Evolutionary conservation across 2,888 invertebrate genomes (phyloP).

Genomic region (Drosophila multiciliata): DNA sequence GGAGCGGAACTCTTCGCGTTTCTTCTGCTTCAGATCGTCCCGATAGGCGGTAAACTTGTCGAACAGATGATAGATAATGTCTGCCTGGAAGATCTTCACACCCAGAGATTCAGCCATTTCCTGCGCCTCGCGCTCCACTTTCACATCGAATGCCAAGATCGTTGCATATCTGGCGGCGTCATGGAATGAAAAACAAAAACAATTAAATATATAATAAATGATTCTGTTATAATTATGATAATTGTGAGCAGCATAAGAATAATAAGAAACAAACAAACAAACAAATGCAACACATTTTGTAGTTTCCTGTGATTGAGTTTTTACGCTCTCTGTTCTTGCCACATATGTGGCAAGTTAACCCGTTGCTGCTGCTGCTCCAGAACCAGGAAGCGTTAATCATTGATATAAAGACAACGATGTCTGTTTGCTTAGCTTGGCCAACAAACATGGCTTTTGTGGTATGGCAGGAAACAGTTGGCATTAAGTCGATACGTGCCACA

Average conservation of each 20-base stretch:
- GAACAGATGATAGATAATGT: slow-evolving; percentile 99
- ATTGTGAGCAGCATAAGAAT: slow-evolving; percentile 30
- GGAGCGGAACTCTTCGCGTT: slow-evolving; percentile 97
- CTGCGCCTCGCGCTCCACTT: slow-evolving; percentile 98
- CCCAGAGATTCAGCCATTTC: slow-evolving; percentile 97
- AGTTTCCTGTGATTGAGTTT: slow-evolving; percentile 16
- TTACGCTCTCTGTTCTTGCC: slow-evolving; percentile 5
- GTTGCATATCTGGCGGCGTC: slow-evolving; percentile 91
- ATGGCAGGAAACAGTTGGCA: slow-evolving; percentile 75
- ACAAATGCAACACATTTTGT: slow-evolving; percentile 18
- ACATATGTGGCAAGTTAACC: slow-evolving; percentile 32
- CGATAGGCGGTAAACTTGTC: slow-evolving; percentile 97
- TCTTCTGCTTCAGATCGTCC: slow-evolving; percentile 95
- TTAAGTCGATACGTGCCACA: slow-evolving; percentile 62
- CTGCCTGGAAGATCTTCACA: slow-evolving; percentile 98
- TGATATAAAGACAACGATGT: slow-evolving; percentile 55
- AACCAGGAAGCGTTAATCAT: slow-evolving; percentile 75
- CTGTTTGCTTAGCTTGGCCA: slow-evolving; percentile 26
- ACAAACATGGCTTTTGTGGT: slow-evolving; percentile 15
- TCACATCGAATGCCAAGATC: slow-evolving; percentile 99
- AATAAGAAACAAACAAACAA: slow-evolving; percentile 8
- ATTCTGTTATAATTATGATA: slow-evolving; percentile 20
- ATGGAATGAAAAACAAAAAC: no score
- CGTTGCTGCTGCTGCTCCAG: not conserved
- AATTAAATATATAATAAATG: slow-evolving; percentile 68